A percentile compares a stretch with the other conserved stretches of the same genome.
These are phyloP conservation scores for Drosophila bocqueti DNA, from an alignment of 1,140 invertebrate genomes.

Conservation along the genomic window DNA sequence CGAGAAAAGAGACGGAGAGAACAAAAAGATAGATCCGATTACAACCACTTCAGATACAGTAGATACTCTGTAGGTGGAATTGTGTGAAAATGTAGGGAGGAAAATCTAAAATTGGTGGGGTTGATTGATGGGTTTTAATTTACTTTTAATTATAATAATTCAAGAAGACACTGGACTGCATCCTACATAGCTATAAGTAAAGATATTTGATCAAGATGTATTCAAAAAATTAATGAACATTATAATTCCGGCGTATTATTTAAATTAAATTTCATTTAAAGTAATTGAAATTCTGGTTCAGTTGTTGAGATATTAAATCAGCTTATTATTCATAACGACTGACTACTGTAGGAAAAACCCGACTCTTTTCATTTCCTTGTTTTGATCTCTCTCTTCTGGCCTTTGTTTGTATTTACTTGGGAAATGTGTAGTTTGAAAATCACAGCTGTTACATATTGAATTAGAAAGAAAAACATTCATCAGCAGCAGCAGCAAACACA, in stretches of 20 bases:
- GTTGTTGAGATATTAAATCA: too few relatives aligned
- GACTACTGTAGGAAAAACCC: conserved; percentile 24
- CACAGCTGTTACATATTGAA: conserved; percentile 38
- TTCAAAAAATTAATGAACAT: not conserved
- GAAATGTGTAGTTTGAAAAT: conserved; percentile 29
- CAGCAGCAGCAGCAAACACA: conserved; percentile 18
- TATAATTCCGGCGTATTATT: not conserved
- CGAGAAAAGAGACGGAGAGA: conserved; percentile 1
- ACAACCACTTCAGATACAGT: conserved; percentile 26
- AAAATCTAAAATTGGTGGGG: too few relatives aligned
- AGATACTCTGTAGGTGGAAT: not conserved
- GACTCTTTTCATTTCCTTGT: conserved; percentile 13
- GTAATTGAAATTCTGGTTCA: too few relatives aligned
- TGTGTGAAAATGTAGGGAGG: not conserved
- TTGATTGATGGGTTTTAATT: not conserved
- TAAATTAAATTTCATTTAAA: too few relatives aligned
- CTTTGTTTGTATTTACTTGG: conserved; percentile 29
- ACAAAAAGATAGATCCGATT: conserved; percentile 31
- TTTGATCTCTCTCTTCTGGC: not conserved
- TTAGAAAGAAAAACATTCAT: conserved; percentile 50
- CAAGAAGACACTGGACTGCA: not conserved
- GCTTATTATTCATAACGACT: not conserved
- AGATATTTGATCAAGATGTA: not conserved
- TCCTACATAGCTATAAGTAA: too few relatives aligned
- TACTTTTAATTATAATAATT: conserved; percentile 2